phyloP scores from a whole-genome alignment of 2,888 invertebrate genomes.

The Nineta flava region DNA sequence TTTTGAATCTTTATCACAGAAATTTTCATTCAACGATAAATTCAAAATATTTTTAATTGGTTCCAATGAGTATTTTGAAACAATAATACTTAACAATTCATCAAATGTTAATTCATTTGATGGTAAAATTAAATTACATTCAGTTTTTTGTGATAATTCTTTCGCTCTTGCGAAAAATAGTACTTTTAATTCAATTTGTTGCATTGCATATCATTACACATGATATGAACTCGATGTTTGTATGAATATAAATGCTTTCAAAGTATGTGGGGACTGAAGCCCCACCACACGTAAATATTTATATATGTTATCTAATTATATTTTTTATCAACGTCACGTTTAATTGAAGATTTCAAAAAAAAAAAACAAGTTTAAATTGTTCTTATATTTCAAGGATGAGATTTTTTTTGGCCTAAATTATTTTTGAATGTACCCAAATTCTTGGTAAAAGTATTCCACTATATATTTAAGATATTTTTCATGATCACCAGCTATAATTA shows the following conservation, averaged over 20 bases:
- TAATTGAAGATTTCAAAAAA: too few relatives aligned
- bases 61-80: conserved; percentile 43
- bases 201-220: too few relatives aligned
- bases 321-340: too few relatives aligned
- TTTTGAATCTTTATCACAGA: conserved; percentile 38
- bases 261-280: too few relatives aligned
- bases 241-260: too few relatives aligned
- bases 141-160: conserved; percentile 55
- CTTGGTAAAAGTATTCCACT: not conserved
- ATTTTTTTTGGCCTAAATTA: not conserved
- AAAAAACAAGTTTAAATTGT: too few relatives aligned
- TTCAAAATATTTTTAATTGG: conserved; percentile 54
- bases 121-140: conserved; percentile 35
- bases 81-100: conserved; percentile 43
- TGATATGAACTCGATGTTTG: too few relatives aligned
- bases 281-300: too few relatives aligned
- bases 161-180: conserved; percentile 84
- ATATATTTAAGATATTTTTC: not conserved
- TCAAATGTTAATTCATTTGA: conserved; percentile 31
- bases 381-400: too few relatives aligned
- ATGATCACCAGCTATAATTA: not conserved
- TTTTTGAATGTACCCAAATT: not conserved
- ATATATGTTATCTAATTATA: too few relatives aligned
- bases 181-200: conserved; percentile 42
- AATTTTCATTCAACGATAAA: conserved; percentile 71